A percentile compares a stretch with the other conserved stretches of the same genome.
phyloP scores from a whole-genome alignment of 2,888 invertebrate genomes.

The Apoda limacodes region DNA sequence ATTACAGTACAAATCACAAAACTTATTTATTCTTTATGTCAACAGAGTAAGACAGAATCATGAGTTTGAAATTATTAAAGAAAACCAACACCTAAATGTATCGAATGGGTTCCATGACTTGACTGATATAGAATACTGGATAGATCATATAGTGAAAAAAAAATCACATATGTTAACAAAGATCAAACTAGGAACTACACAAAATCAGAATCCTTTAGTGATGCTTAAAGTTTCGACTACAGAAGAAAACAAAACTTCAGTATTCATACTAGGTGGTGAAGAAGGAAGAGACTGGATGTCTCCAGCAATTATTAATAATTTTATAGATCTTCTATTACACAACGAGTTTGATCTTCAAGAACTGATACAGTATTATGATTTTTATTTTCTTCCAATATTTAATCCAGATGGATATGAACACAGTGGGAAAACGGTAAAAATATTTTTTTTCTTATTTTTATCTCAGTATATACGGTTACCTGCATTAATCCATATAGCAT shows the following conservation, averaged over 20 bases:
- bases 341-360: slow-evolving; percentile 17
- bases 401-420: slow-evolving; percentile 56
- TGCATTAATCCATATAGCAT: too few species aligned
- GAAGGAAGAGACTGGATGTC: slow-evolving; percentile 49
- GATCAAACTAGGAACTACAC: slow-evolving; percentile 35
- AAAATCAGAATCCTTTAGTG: slow-evolving; percentile 38
- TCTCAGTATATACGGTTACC: too few species aligned
- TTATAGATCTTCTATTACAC: slow-evolving; percentile 29
- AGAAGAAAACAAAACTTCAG: slow-evolving; percentile 26
- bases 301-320: slow-evolving; percentile 36
- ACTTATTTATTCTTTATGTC: slow-evolving; percentile 7
- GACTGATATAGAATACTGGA: slow-evolving; percentile 28
- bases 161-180: slow-evolving; percentile 24
- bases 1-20: too few species aligned
- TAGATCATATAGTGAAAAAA: slow-evolving; percentile 23
- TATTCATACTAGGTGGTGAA: slow-evolving; percentile 51
- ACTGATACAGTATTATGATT: slow-evolving; percentile 31
- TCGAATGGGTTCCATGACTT: slow-evolving; percentile 26
- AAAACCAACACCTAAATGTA: too few species aligned
- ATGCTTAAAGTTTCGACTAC: slow-evolving; percentile 32
- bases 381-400: slow-evolving; percentile 47
- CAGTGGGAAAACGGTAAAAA: slow-evolving; percentile 37
- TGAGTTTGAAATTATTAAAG: too few species aligned
- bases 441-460: too few species aligned
- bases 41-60: too few species aligned